Evolutionary conservation across 92 coral and sea anemone species (phyloP), one percentile per base, ranked within the genome.

Genomic region (Palythoa heliodiscus): DNA sequence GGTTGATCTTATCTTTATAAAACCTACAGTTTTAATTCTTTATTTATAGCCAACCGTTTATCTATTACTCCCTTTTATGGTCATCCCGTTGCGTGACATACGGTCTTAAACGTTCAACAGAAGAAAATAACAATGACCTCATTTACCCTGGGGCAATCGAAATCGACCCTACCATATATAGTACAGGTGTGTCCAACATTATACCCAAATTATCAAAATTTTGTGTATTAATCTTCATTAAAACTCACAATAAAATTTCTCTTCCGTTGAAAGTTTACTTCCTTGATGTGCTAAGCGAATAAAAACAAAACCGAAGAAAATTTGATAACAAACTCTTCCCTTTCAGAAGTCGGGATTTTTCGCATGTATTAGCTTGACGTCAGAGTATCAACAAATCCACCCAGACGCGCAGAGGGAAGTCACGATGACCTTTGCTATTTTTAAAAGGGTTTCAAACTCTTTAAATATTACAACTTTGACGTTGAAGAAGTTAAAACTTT

Each of bases 331-430:
- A 69, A 69, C 64, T 57, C 12, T 57, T 58, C 64, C 6, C 35
- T 0, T 29, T 29, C 35, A 29, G 35, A 29, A 29, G 35, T 29
- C 35, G 35, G 35, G 35, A 29, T 29, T 29, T 14, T 19, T 19
- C 15, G 64, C 19, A 8, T 25, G 14, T 3, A 12, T 7, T 24
- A 23, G 23, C 20, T 22, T 54, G 84, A 80, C 84, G 84, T 80
- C 84, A 80, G 55, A 78, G 20, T 80, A 24, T 48, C 13, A 80
- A 80, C 84, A 80, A 80, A 64, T 55, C 73, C 74, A 35, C 73
- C 84, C 73, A 80, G 22, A 79, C 84, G 22, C 47, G 57, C 72
- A n/a, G 16, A 24, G 35, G 11, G 70, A 19, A 19, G 19, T 22
- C 11, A 11, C 7, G 7, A 8, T 80, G 84, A 80, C 84, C 84